Percentiles rank a stretch among this genome's conserved stretches.
These are phyloP conservation scores for Serranus cabrilla DNA, from an alignment of 2,797 vertebrate genomes.

Conservation along the genomic window DNA sequence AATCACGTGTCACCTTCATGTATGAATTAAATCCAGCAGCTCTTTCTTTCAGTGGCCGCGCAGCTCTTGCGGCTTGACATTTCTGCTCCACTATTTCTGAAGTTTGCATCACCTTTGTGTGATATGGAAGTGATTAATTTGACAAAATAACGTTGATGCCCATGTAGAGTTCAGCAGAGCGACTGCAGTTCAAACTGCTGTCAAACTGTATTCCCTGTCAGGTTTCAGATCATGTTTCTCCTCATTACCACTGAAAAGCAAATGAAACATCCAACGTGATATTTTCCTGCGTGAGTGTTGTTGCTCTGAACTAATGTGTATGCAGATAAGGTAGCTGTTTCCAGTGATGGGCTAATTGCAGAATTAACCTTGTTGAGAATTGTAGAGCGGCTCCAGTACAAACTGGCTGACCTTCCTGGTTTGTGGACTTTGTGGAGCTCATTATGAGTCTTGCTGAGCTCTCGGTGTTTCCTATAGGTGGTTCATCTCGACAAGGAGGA, in stretches of 20 bases:
- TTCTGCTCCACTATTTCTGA: conserved; percentile 49
- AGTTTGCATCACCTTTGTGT: conserved; percentile 68
- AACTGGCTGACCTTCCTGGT: conserved; percentile 19
- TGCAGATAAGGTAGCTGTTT: conserved; percentile 8
- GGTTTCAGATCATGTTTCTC: conserved; percentile 23
- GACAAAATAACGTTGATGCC: conserved; percentile 55
- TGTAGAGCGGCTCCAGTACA: neutral
- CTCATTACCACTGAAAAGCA: conserved; percentile 41
- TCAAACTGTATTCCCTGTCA: conserved; percentile 29
- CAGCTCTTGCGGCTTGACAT: conserved; percentile 16
- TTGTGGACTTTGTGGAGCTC: conserved; percentile 23
- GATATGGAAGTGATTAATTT: conserved; percentile 55
- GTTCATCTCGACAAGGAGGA: conserved; percentile 92
- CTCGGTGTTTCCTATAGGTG: conserved; percentile 84
- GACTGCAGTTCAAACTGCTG: conserved; percentile 50
- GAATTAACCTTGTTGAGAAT: conserved; percentile 3
- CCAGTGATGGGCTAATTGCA: conserved; percentile 19
- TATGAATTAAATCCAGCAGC: conserved; percentile 5
- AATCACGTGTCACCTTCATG: conserved; percentile 30
- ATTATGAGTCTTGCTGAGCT: conserved; percentile 55
- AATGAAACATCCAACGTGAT: conserved; percentile 14
- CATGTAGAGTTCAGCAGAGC: conserved; percentile 49
- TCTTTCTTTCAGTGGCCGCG: neutral
- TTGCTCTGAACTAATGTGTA: conserved; percentile 11
- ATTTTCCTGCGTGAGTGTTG: conserved; percentile 16